These are phyloP conservation scores for Actinostola sp. DNA, from an alignment of 92 coral and sea anemone species.

Conservation along the genomic window DNA sequence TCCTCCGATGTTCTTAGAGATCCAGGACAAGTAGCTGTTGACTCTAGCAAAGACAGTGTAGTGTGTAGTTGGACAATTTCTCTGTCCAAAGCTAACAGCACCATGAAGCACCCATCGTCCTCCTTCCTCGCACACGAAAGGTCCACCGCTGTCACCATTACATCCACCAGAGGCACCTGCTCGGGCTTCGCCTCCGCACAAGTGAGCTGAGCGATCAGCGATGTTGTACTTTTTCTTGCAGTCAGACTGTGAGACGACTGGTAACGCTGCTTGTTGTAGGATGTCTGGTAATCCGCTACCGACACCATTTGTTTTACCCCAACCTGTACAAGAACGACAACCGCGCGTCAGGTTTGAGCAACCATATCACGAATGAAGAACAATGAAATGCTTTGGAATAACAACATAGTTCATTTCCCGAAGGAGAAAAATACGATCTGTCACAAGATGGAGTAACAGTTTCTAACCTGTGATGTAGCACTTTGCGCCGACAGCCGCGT, in stretches of 20 bases:
- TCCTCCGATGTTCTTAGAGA: conserved; percentile 53
- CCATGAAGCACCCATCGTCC: conserved; percentile 80
- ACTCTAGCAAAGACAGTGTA: conserved; percentile 80
- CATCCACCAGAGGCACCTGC: conserved; percentile 79
- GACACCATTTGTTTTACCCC: conserved; percentile 64
- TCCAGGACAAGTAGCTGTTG: conserved; percentile 62
- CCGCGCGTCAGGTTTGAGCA: no score
- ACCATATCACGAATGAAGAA: no score
- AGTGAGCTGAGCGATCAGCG: conserved; percentile 37
- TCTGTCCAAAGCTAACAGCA: conserved; percentile 72
- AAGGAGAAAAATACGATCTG: no score
- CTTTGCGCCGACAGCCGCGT: conserved; percentile 10
- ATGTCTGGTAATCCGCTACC: conserved; percentile 56
- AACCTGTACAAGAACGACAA: conserved; percentile 39
- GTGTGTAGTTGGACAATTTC: conserved; percentile 72
- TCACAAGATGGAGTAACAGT: conserved; percentile 38
- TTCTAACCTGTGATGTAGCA: conserved; percentile 40
- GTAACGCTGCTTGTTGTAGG: conserved; percentile 72
- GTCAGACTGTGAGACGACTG: conserved; percentile 45
- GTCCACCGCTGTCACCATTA: conserved; percentile 81
- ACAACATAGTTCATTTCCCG: no score
- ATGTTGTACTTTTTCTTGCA: conserved; percentile 50
- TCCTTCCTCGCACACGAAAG: conserved; percentile 67
- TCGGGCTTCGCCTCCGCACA: conserved; percentile 75
- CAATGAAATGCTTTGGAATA: no score